A percentile compares a stretch with the other conserved stretches of the same genome.
phyloP scores from a whole-genome alignment of 2,888 invertebrate species.

The Himalopsyche anomala region DNA sequence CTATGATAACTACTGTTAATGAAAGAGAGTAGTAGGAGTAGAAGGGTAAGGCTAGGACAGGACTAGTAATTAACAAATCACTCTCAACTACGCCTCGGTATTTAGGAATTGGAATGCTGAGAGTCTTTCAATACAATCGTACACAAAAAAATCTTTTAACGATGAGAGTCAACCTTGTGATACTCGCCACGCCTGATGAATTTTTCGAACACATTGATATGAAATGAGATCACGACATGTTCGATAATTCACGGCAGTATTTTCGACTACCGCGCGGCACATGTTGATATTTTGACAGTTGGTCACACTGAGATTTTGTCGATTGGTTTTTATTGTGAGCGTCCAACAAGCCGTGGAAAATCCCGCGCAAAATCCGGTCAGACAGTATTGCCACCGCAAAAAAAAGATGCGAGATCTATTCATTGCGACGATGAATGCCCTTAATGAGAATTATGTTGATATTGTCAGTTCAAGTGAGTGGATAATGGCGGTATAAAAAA shows the following conservation, averaged over 20 bases:
- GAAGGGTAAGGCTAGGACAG: no score
- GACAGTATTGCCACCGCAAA: not conserved
- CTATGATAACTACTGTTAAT: no score
- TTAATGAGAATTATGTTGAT: not conserved
- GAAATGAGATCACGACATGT: not conserved
- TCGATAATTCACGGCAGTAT: not conserved
- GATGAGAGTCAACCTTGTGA: no score
- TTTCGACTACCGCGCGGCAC: not conserved
- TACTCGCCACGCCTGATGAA: no score
- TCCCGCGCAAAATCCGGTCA: not conserved
- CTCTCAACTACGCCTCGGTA: no score
- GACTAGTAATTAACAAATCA: no score
- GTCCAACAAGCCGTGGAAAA: constrained; percentile 7
- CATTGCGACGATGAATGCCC: not conserved
- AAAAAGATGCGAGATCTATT: not conserved
- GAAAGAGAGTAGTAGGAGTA: no score
- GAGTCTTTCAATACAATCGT: no score
- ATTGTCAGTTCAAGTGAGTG: not conserved
- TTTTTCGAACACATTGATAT: no score
- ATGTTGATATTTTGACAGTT: constrained; percentile 34
- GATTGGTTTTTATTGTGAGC: constrained; percentile 6
- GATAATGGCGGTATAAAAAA: not conserved
- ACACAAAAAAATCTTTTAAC: no score
- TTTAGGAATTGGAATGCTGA: no score
- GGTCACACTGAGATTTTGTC: constrained; percentile 13